Evolutionary conservation across 2,888 invertebrate species (phyloP).

Genomic region (Tetragnatha montana): DNA sequence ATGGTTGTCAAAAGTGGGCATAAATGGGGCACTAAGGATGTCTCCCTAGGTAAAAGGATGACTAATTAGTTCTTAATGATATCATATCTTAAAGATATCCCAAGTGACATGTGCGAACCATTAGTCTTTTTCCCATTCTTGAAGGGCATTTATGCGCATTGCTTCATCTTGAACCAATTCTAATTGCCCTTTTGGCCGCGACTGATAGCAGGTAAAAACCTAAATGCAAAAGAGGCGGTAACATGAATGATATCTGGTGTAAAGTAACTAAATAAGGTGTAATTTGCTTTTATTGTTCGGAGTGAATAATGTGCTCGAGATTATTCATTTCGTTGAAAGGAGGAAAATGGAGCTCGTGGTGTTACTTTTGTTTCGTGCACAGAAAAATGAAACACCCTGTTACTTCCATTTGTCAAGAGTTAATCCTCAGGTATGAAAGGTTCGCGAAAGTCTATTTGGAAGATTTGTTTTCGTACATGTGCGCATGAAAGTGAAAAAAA

Average conservation of each 20-base stretch:
- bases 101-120: constrained; percentile 20
- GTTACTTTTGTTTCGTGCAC: neutral
- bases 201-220: neutral
- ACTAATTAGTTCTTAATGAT: constrained; percentile 48
- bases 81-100: constrained; percentile 33
- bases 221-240: neutral
- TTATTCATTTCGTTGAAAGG: neutral
- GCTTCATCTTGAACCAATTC: constrained; percentile 8
- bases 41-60: constrained; percentile 11
- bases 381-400: neutral
- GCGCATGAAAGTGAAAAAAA: too few species aligned
- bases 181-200: constrained; percentile 28
- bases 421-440: neutral
- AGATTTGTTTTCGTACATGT: too few species aligned
- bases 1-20: neutral
- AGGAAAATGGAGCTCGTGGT: neutral
- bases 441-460: too few species aligned
- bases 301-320: neutral
- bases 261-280: neutral
- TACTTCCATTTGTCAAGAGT: neutral
- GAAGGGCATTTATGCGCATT: constrained; percentile 24
- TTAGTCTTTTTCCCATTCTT: neutral
- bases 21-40: constrained; percentile 42
- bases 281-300: neutral
- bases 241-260: neutral